phyloP scores from a whole-genome alignment of 2,113 vertebrate genomes.

The Sus scrofa region T2T-Sscrofa CM000817.6:149557501-149558000 shows the following conservation, averaged over 20 bases:
- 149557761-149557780: neutral
- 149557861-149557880: slow-evolving; percentile 30
- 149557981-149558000: neutral
- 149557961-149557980: neutral
- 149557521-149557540: neutral
- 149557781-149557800: neutral
- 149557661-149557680: neutral
- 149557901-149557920: slow-evolving; percentile 19
- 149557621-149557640: neutral
- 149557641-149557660: neutral
- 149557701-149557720: neutral
- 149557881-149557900: neutral
- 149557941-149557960: slow-evolving; percentile 34
- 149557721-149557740: neutral
- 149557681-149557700: neutral
- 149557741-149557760: neutral
- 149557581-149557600: neutral
- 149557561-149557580: neutral
- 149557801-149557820: neutral
- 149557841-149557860: neutral
- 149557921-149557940: neutral
- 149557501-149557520: neutral
- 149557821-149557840: neutral
- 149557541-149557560: neutral
- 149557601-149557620: neutral